These are phyloP conservation scores for Coenobita brevimanus DNA, from an alignment of 1,140 invertebrate species.

Conservation along the genomic window DNA sequence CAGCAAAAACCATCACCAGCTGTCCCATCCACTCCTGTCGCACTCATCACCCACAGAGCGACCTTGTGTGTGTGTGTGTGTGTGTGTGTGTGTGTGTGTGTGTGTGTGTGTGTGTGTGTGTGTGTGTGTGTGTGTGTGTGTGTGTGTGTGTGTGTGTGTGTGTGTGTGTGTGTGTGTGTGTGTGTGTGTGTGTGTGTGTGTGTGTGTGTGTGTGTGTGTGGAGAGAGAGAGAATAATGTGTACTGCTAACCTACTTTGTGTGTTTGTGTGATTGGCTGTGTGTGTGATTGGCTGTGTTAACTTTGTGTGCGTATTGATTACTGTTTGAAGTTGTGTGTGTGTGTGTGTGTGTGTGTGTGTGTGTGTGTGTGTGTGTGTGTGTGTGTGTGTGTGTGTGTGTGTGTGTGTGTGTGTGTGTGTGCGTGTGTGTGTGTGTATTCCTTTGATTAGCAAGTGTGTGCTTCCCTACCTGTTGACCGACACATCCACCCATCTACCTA, in stretches of 20 bases:
- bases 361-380: slow-evolving; percentile 7
- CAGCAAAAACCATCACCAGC: too few species aligned
- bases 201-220: not conserved
- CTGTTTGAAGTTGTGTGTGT: not conserved
- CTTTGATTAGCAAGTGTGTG: too few species aligned
- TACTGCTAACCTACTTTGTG: too few species aligned
- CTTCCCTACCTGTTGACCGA: not conserved
- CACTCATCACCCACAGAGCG: too few species aligned
- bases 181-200: slow-evolving; percentile 17
- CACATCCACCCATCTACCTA: not conserved
- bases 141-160: slow-evolving; percentile 21
- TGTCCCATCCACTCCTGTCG: too few species aligned
- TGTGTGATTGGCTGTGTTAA: too few species aligned
- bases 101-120: not conserved
- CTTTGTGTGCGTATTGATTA: not conserved
- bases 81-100: not conserved
- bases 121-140: slow-evolving; percentile 1
- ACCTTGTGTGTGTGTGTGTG: not conserved
- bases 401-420: not conserved
- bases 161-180: slow-evolving; percentile 23
- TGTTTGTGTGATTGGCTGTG: not conserved
- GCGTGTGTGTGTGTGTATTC: not conserved
- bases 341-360: slow-evolving; percentile 18
- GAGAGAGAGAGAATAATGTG: too few species aligned
- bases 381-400: slow-evolving; percentile 15